Conservation (phyloP, 2,113 vertebrate species). For the Arizona elegans region DNA sequence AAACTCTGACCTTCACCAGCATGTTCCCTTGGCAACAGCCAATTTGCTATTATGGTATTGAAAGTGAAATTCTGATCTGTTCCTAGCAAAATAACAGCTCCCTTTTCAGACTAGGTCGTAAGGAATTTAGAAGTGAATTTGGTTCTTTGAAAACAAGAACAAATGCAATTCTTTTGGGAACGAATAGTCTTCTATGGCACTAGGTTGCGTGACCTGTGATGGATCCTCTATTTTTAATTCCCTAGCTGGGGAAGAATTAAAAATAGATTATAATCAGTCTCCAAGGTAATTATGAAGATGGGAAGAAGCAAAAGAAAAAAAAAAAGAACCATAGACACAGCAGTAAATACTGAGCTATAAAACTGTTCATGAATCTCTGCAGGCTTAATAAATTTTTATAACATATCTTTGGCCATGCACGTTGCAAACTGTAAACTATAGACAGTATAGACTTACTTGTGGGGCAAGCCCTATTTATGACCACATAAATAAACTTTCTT, state of each 20-base stretch:
- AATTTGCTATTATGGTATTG: slow-evolving; percentile 65
- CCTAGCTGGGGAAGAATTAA: slow-evolving; percentile 4
- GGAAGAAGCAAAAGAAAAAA: not conserved
- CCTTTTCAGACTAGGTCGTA: slow-evolving; percentile 42
- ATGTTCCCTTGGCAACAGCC: slow-evolving; percentile 76
- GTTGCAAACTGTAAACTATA: not conserved
- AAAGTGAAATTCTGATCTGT: slow-evolving; percentile 69
- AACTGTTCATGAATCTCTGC: not conserved
- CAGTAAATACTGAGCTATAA: not conserved
- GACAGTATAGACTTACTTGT: not conserved
- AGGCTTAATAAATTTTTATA: not conserved
- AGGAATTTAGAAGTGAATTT: slow-evolving; percentile 42
- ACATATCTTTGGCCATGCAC: not conserved
- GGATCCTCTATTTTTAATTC: not conserved
- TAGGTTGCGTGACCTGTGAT: not conserved
- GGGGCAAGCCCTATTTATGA: not conserved
- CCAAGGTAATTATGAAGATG: not conserved
- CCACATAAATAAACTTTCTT: not conserved
- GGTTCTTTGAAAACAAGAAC: slow-evolving; percentile 35
- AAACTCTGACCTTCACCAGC: slow-evolving; percentile 57
- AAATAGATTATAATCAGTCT: not conserved
- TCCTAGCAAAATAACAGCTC: slow-evolving; percentile 51
- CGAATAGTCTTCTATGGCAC: not conserved
- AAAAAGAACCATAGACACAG: not conserved
- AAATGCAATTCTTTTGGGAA: slow-evolving; percentile 28